Base-by-base conservation (phyloP, 2,888 invertebrate species). In the Arctia plantaginis region DNA sequence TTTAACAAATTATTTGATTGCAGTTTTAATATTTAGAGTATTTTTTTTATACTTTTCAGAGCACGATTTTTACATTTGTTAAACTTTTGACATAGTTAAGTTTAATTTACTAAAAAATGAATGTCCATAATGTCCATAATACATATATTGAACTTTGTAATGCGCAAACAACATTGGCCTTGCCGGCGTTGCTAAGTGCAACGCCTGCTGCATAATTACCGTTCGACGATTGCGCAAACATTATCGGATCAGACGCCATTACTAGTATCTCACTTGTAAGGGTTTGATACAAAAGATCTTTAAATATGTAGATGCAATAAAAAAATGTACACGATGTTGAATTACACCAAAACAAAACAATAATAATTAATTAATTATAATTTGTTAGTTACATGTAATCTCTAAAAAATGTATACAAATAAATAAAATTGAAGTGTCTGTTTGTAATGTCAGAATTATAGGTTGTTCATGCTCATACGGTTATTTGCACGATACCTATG, bases 261-360 rank as follows among this genome's bases (percentile, higher is more conserved):
- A n/a, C n/a, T n/a, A n/a, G n/a, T n/a, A 89, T 82, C 83, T 73
- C 66, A 62, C 85, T 86, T 81, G 87, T 85, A 86, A 89, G 89
- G 87, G 83, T 88, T 89, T 89, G 87, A 86, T 73, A 73, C 47
- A 67, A 70, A 27, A 18, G 23, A 13, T n/a, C 13, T 35, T 68
- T 51, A 35, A 51, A 68, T 15, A 51, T 51, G 35, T n/a, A 55
- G 3, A 12, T 55, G 12, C 55, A 55, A 44, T 44, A 15, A 44
- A 44, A 55, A 23, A 51, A 0, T 55, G 23, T 55, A 55, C 12
- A 23, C 55, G 12, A n/a, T n/a, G 12, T 8, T n/a, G 12, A 55
- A n/a, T 55, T 55, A 55, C 12, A 51, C 8, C 1, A 51, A 8
- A 7, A n/a, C 6, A 51, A 51, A 51, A 23, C n/a, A 55, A n/a